Evolutionary conservation across 2,888 invertebrate genomes (phyloP).

Genomic region (Geophilus truncorum): DNA sequence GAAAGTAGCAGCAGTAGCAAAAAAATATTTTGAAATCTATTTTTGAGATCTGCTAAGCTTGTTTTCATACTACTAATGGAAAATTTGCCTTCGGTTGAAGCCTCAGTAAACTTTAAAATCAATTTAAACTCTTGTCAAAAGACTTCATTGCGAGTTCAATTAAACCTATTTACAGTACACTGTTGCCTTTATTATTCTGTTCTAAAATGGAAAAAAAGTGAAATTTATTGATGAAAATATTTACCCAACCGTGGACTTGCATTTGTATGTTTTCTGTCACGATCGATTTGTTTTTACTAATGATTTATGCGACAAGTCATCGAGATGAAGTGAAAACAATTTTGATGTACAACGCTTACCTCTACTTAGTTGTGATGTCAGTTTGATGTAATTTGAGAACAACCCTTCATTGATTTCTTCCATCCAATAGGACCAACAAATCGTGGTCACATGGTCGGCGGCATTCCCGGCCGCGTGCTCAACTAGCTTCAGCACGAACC

Average conservation of each 20-base stretch:
- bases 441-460: neutral
- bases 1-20: too few species aligned
- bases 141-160: too few species aligned
- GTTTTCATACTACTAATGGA: neutral
- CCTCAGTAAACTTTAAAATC: too few species aligned
- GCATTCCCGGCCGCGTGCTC: neutral
- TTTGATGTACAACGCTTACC: neutral
- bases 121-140: too few species aligned
- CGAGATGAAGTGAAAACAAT: neutral
- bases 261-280: neutral
- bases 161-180: too few species aligned
- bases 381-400: neutral
- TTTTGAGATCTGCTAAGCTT: neutral
- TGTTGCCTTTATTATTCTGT: too few species aligned
- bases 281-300: neutral
- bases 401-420: constrained; percentile 4
- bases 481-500: too few species aligned
- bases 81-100: too few species aligned
- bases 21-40: neutral
- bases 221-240: neutral
- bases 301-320: neutral
- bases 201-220: neutral
- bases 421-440: neutral
- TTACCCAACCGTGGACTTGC: neutral
- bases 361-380: neutral